phyloP scores from a whole-genome alignment of 2,888 invertebrate species.

The Epirrita christyi region DNA sequence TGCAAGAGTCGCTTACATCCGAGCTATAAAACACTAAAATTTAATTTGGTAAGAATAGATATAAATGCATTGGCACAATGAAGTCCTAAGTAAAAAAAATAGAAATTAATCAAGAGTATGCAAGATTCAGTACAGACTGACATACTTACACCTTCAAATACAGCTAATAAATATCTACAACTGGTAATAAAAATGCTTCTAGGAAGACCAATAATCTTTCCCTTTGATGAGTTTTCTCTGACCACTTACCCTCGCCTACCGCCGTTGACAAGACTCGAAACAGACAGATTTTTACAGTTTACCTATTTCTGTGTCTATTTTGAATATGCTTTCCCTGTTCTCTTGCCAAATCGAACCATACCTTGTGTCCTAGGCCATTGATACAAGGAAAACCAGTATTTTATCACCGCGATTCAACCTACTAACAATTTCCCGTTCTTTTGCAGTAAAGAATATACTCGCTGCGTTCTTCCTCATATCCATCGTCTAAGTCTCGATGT shows the following conservation, averaged over 20 bases:
- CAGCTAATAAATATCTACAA: neutral
- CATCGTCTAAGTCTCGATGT: constrained; percentile 58
- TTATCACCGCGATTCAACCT: neutral
- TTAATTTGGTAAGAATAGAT: constrained; percentile 18
- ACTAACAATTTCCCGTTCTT: constrained; percentile 64
- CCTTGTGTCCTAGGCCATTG: no score
- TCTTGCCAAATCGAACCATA: neutral
- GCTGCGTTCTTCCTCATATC: constrained; percentile 54
- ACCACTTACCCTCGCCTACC: neutral
- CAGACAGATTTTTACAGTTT: constrained; percentile 3
- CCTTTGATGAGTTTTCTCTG: neutral
- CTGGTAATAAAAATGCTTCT: neutral
- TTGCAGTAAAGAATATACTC: constrained; percentile 61
- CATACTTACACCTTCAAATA: neutral
- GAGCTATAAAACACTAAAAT: constrained; percentile 12
- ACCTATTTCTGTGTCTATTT: neutral
- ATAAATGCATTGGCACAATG: constrained; percentile 43
- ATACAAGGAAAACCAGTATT: neutral
- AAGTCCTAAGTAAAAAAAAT: constrained; percentile 32
- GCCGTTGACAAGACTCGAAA: neutral
- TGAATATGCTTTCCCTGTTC: neutral
- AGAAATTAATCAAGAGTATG: constrained; percentile 1
- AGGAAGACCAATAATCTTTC: neutral
- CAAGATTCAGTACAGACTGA: neutral
- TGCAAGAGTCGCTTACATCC: constrained; percentile 30